Conservation (phyloP, 2,888 invertebrate species). For the Drosophila rellima region DNA sequence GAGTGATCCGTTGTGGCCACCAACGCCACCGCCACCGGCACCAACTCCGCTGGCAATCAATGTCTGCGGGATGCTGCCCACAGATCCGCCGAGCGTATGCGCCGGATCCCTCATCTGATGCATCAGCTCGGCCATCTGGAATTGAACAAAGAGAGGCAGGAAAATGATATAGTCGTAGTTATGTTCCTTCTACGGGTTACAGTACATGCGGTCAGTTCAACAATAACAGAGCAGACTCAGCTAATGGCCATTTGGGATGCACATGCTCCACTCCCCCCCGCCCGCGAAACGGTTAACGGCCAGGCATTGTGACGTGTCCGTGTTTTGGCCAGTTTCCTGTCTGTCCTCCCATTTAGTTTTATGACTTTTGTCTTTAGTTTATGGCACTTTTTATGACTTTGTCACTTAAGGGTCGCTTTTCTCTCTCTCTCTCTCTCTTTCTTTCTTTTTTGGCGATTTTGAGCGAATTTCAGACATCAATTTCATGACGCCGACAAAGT, state of each 20-base stretch:
- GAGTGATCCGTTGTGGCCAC: constrained; percentile 58
- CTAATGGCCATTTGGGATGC: constrained; percentile 23
- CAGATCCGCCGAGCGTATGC: constrained; percentile 85
- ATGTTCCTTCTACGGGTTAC: background rate
- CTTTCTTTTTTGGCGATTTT: constrained; percentile 15
- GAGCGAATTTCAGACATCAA: constrained; percentile 45
- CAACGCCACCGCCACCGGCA: constrained; percentile 5
- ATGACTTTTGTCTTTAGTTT: constrained; percentile 61
- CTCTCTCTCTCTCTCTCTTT: background rate
- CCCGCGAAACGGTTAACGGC: background rate
- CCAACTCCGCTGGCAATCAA: constrained; percentile 73
- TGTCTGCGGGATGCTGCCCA: constrained; percentile 85
- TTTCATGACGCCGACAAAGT: constrained; percentile 31
- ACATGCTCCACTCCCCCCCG: constrained; percentile 26
- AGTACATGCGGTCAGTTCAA: constrained; percentile 39
- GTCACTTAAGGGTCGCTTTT: constrained; percentile 44
- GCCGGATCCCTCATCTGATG: constrained; percentile 86
- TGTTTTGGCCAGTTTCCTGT: constrained; percentile 14
- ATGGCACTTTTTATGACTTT: constrained; percentile 57
- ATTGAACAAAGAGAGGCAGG: constrained; percentile 8
- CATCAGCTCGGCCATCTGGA: constrained; percentile 86
- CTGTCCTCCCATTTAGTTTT: constrained; percentile 44
- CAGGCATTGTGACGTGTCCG: constrained; percentile 11
- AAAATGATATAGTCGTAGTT: background rate
- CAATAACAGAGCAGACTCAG: constrained; percentile 12